A percentile compares a stretch with the other conserved stretches of the same genome.
Evolutionary conservation across 2,797 vertebrate species (phyloP).

Genomic region (Heliangelus exortis): DNA sequence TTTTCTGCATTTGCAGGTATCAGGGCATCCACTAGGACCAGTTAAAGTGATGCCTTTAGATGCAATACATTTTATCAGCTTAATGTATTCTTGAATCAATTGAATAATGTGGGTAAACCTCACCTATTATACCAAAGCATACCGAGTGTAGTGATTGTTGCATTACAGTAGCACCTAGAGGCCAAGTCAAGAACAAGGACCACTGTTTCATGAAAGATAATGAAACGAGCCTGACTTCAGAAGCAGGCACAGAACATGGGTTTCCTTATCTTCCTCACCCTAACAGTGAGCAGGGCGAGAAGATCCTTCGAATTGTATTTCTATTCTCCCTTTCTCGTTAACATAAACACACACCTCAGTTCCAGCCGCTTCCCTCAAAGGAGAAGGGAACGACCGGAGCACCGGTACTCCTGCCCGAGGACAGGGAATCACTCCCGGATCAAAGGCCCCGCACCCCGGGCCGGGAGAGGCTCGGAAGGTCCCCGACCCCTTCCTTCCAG

Average conservation of each 20-base stretch:
- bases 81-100: neutral
- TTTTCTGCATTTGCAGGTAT: neutral
- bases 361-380: neutral
- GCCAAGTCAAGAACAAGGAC: neutral
- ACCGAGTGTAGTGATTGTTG: fast-evolving
- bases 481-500: neutral
- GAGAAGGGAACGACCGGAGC: neutral
- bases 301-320: fast-evolving
- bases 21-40: neutral
- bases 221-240: neutral
- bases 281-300: fast-evolving
- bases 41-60: neutral
- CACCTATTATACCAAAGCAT: fast-evolving
- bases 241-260: fast-evolving
- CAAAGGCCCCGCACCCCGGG: too few species aligned
- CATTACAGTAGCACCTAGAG: slow-evolving; percentile 38
- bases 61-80: neutral
- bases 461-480: neutral
- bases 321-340: fast-evolving
- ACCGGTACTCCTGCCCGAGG: neutral
- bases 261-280: neutral
- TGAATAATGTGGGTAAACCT: neutral
- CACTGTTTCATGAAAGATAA: fast-evolving
- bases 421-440: fast-evolving
- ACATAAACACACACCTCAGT: fast-evolving